phyloP scores from a whole-genome alignment of 2,888 invertebrate genomes.

The Callosobruchus maculatus region DNA sequence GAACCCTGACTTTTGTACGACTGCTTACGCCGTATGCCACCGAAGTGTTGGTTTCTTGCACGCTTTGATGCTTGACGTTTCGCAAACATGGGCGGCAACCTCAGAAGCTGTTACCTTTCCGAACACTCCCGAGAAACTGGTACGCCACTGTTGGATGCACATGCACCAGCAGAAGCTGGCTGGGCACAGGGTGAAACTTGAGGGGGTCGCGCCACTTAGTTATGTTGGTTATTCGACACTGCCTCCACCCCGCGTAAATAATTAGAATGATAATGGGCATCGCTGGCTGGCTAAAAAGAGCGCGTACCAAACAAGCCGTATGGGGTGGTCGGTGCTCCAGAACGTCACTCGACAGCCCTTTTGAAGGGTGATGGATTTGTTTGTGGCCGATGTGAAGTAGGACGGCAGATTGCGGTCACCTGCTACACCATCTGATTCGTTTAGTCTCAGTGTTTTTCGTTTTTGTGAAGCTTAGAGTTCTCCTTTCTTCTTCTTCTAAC shows the following conservation, averaged over 20 bases:
- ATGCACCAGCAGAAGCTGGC: slow-evolving; percentile 16
- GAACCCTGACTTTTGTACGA: too few species aligned
- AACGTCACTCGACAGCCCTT: not conserved
- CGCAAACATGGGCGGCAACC: too few species aligned
- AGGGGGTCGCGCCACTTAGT: slow-evolving; percentile 47
- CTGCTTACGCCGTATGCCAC: too few species aligned
- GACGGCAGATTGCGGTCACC: not conserved
- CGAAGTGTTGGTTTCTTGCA: too few species aligned
- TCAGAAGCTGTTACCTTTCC: too few species aligned
- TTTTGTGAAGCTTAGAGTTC: too few species aligned
- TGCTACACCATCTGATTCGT: not conserved
- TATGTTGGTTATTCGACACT: slow-evolving; percentile 48
- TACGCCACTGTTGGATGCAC: not conserved
- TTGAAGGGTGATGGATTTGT: not conserved
- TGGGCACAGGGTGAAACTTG: not conserved
- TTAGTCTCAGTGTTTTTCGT: not conserved
- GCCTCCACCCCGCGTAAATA: slow-evolving; percentile 43
- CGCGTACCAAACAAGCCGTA: slow-evolving; percentile 44
- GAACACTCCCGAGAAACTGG: too few species aligned
- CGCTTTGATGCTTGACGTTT: too few species aligned
- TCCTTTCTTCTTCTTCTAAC: too few species aligned
- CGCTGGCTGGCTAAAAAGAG: slow-evolving; percentile 38
- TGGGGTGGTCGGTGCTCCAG: slow-evolving; percentile 15
- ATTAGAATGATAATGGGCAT: slow-evolving; percentile 51
- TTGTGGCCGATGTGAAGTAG: not conserved